Evolutionary conservation across 1,140 invertebrate genomes (phyloP), one percentile per base, ranked within the genome.

Genomic region (Battus philenor): DNA sequence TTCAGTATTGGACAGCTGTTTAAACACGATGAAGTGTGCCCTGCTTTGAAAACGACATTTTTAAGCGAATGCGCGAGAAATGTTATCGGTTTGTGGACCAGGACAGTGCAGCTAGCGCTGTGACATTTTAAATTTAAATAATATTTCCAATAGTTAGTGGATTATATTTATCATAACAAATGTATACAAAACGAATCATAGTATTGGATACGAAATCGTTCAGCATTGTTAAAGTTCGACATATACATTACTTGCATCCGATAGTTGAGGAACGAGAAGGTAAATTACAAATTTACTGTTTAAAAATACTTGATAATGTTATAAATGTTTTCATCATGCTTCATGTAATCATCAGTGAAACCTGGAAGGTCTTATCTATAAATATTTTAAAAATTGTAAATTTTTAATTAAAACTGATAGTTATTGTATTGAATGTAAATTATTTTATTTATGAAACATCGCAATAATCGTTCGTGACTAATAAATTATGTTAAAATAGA

Each of bases 1-100:
- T 74, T 74, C 68, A 75, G 62, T 36, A 39, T n/a, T 33, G 12
- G 46, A 59, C 77, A 81, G 26, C 67, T 84, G 80, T 69, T 34
- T 49, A 81, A 81, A 84, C 53, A 81, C 15, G 36, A 29, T 53
- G 51, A 74, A 79, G 75, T 66, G 73, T 79, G 77, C 73, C 67
- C 53, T 58, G 46, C 61, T 47, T 45, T 55, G 38, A 60, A 54
- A 53, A 49, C 5, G 16, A 17, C 13, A 16, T 41, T 27, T 41
- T 29, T 38, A 17, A 32, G 33, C 36, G 27, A 43, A 29, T 33
- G 20, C 15, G 29, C 29, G 26, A 33, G 16, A 26, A 12, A 43
- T 43, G 41, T 41, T 22, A 27, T 15, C 30, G 39, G 32, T 41
- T 33, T 30, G 11, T 30, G n/a, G 24, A 27, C 4, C n/a, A 4